Conservation (phyloP, 1,140 invertebrate species). For the Achroia grisella region DNA sequence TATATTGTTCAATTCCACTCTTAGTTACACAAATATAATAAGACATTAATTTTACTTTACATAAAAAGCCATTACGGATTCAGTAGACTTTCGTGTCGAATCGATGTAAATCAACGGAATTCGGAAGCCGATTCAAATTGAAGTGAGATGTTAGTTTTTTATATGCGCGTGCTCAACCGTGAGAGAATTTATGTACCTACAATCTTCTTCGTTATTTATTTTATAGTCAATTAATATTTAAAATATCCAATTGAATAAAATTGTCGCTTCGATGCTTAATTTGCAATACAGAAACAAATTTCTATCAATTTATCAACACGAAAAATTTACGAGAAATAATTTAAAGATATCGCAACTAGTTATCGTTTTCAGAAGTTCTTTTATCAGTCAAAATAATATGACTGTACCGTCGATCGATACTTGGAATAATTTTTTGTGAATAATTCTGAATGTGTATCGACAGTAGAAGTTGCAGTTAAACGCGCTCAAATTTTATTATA, state of each 20-base stretch:
- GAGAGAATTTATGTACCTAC: constrained; percentile 30
- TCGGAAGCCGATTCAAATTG: constrained; percentile 19
- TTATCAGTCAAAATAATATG: no score
- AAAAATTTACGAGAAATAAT: no score
- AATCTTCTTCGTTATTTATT: constrained; percentile 5
- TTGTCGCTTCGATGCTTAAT: background rate
- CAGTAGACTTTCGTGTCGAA: constrained; percentile 13
- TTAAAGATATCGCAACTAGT: no score
- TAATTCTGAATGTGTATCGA: no score
- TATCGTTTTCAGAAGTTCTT: no score
- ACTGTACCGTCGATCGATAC: no score
- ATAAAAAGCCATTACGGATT: constrained; percentile 19
- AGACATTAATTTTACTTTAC: constrained; percentile 1
- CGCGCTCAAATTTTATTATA: no score
- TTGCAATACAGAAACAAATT: background rate
- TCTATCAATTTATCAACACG: no score
- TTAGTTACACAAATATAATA: no score
- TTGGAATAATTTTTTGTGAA: no score
- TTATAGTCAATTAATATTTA: background rate
- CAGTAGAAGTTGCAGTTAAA: no score
- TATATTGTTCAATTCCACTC: no score
- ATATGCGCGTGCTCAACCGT: constrained; percentile 7
- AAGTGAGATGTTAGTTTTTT: constrained; percentile 16
- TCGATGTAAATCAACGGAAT: constrained; percentile 20
- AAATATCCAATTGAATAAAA: background rate